Base-by-base conservation (phyloP, 1,140 invertebrate species). In the Papilio xuthus region DNA sequence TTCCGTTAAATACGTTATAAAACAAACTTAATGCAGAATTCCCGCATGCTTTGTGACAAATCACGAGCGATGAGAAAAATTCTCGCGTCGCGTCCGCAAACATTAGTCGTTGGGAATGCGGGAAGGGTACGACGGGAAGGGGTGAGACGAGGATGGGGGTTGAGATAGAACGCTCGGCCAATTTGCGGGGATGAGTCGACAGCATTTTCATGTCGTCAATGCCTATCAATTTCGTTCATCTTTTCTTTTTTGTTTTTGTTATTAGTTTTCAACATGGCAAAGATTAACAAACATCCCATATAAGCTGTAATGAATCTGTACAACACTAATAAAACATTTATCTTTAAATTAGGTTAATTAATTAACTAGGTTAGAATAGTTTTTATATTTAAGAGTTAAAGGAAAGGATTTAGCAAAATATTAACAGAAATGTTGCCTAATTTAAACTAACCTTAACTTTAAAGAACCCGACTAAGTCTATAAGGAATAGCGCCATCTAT, bases 31-130 rank as follows among this genome's bases (percentile, higher is more conserved):
- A 72, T 44, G 42, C 70, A 72, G 41, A 72, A 72, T 41, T 23
- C 70, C 70, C 70, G 23, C 37, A 42, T 72, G n/a, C 41, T n/a
- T 26, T n/a, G 70, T 72, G n/a, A 44, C 70, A 47, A 72, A 72
- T 72, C 70, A 72, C 70, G 41, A 26, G 42, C 70, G 70, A 72
- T 42, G 70, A 42, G 70, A 47, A 72, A 44, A 72, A 72, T 72
- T 72, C 70, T 26, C 70, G 42, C 20, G 23, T 72, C 70, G 70
- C 41, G 18, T 71, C 69, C 69, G 69, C 69, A 71, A 71, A 71
- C 69, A 71, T 71, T 71, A 71, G 69, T 71, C 70, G 70, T 23
- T 10, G 41, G 42, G 42, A 72, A 72, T 23, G 70, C 37, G 70
- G 42, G 41, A 47, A 72, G 70, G 42, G 41, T 20, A 63, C 7